A percentile compares a stretch with the other conserved stretches of the same genome.
phyloP scores from a whole-genome alignment of 2,888 invertebrate species.

The Pseudococcus jackbeardsleyi region DNA sequence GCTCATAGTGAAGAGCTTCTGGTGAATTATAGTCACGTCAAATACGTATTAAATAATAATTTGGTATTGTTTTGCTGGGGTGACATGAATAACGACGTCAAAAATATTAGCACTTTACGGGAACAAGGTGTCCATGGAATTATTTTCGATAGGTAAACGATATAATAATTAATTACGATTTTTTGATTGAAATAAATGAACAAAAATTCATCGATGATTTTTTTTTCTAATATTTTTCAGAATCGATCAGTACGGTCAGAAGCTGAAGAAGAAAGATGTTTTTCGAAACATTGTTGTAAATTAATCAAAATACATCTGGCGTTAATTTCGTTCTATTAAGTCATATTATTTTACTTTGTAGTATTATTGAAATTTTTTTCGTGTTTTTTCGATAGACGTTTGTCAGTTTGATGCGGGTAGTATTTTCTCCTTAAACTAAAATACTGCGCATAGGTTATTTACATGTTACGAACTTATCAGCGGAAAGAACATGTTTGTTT shows the following conservation, averaged over 20 bases:
- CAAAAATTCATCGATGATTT: neutral
- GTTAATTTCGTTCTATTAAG: neutral
- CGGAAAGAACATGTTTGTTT: no score
- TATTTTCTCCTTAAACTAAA: no score
- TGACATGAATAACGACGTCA: constrained; percentile 91
- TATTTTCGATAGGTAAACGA: constrained; percentile 88
- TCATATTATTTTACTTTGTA: neutral
- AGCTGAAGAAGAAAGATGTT: constrained; percentile 46
- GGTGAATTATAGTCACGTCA: constrained; percentile 85
- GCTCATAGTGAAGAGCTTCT: constrained; percentile 94
- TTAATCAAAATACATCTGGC: neutral
- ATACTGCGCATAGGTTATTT: no score
- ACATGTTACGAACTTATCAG: no score
- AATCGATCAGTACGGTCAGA: constrained; percentile 58
- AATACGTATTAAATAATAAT: constrained; percentile 82
- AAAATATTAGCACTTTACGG: constrained; percentile 87
- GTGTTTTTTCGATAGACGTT: neutral
- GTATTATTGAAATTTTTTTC: neutral
- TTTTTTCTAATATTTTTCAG: constrained; percentile 47
- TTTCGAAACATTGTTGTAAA: constrained; percentile 13
- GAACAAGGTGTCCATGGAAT: constrained; percentile 93
- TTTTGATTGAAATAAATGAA: no score
- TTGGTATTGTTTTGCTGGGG: constrained; percentile 98
- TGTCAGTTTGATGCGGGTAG: no score
- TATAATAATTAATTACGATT: neutral